phyloP scores from a whole-genome alignment of 1,140 invertebrate genomes.

The Diachasmimorpha longicaudata region DNA sequence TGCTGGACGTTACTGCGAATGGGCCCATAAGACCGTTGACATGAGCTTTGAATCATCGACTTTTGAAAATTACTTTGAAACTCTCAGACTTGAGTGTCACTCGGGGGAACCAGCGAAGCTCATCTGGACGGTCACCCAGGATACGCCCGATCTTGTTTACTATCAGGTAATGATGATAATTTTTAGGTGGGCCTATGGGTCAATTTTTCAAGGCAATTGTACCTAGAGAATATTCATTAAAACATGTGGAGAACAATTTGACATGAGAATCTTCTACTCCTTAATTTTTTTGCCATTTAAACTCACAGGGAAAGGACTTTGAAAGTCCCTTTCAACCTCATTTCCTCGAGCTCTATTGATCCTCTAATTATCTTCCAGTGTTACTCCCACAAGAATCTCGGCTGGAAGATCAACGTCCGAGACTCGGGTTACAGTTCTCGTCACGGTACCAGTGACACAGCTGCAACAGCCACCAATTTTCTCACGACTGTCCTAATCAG shows the following conservation, averaged over 20 bases:
- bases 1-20: constrained; percentile 78
- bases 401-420: constrained; percentile 92
- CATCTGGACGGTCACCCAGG: constrained; percentile 81
- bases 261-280: too few species aligned
- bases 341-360: background rate
- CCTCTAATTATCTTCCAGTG: constrained; percentile 68
- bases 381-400: constrained; percentile 88
- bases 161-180: constrained; percentile 83
- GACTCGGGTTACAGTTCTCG: constrained; percentile 67
- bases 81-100: constrained; percentile 77
- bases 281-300: too few species aligned
- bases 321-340: background rate
- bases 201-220: background rate
- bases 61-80: constrained; percentile 78
- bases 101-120: constrained; percentile 75
- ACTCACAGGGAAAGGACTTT: constrained; percentile 17
- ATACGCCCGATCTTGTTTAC: constrained; percentile 82
- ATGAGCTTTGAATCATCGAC: constrained; percentile 69
- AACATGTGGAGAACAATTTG: too few species aligned
- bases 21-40: constrained; percentile 76
- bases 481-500: constrained; percentile 33
- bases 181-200: too few species aligned
- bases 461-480: background rate
- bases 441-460: constrained; percentile 12
- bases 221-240: too few species aligned